These are phyloP conservation scores for Oriolus oriolus DNA, from an alignment of 2,113 vertebrate genomes.

Conservation along the genomic window DNA sequence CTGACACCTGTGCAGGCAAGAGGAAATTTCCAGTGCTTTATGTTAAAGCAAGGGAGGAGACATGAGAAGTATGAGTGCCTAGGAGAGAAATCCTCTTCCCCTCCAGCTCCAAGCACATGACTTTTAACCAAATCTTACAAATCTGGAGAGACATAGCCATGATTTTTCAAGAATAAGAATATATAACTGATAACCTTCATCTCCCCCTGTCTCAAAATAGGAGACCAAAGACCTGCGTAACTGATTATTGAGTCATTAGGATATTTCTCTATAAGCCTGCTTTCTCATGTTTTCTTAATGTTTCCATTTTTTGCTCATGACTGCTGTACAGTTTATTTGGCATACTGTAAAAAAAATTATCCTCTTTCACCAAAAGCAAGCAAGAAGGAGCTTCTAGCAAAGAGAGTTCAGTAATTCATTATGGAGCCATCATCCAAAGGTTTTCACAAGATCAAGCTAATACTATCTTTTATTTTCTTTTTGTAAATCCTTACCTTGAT, in stretches of 20 bases:
- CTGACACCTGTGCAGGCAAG: background rate
- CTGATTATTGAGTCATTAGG: background rate
- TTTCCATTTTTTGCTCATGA: background rate
- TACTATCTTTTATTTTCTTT: background rate
- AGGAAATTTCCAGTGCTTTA: background rate
- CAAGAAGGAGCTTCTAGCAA: background rate
- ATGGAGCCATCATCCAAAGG: background rate
- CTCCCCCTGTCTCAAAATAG: background rate
- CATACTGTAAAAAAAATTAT: background rate
- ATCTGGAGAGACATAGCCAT: background rate
- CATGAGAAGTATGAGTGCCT: background rate
- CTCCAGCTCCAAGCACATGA: background rate
- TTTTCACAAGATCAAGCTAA: background rate
- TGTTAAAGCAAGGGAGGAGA: background rate
- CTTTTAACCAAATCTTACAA: background rate
- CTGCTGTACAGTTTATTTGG: background rate
- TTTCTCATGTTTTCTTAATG: background rate
- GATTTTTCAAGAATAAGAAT: background rate
- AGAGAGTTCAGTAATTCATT: background rate
- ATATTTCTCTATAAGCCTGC: background rate
- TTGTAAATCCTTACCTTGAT: background rate
- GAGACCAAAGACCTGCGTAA: background rate
- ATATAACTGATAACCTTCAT: background rate
- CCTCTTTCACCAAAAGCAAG: background rate
- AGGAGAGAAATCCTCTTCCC: background rate